Evolutionary conservation across 2,888 invertebrate species (phyloP).

Genomic region (Pammene fasciana): DNA sequence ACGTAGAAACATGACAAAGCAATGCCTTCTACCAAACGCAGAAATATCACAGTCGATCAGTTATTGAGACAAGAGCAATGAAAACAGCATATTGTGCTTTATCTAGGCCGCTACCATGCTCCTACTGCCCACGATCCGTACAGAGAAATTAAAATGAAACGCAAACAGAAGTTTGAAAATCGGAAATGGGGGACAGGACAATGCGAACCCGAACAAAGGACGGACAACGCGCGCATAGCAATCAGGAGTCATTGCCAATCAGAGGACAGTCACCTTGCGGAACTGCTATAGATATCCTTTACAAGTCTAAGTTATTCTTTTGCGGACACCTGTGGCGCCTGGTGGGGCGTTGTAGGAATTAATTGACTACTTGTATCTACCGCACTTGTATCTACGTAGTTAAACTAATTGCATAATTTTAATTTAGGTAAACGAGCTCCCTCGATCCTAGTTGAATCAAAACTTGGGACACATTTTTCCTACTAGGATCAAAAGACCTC

Average conservation of each 20-base stretch:
- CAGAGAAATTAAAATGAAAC: slow-evolving; percentile 40
- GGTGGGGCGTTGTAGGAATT: slow-evolving; percentile 8
- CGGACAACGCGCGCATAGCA: slow-evolving; percentile 70
- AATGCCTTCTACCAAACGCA: too few species aligned
- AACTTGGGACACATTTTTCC: too few species aligned
- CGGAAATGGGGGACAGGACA: slow-evolving; percentile 68
- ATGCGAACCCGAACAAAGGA: slow-evolving; percentile 72
- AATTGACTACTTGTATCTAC: neutral
- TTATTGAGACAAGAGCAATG: too few species aligned
- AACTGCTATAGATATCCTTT: slow-evolving; percentile 38
- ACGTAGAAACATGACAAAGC: too few species aligned
- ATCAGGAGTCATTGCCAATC: slow-evolving; percentile 60
- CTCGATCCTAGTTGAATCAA: too few species aligned
- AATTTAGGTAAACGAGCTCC: too few species aligned
- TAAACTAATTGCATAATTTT: too few species aligned
- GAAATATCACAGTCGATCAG: too few species aligned
- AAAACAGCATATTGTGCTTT: neutral
- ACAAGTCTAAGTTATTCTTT: neutral
- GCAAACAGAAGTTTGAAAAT: slow-evolving; percentile 50
- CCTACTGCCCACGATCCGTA: slow-evolving; percentile 4
- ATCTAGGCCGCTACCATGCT: slow-evolving; percentile 12
- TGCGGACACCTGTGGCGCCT: slow-evolving; percentile 6
- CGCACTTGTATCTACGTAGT: too few species aligned
- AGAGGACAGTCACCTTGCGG: slow-evolving; percentile 42
- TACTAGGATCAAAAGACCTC: too few species aligned